Percentiles rank a stretch among this genome's conserved stretches.
These are phyloP conservation scores for Myocastor coypus DNA, from an alignment of 2,113 vertebrate species.

Conservation along the genomic window DNA sequence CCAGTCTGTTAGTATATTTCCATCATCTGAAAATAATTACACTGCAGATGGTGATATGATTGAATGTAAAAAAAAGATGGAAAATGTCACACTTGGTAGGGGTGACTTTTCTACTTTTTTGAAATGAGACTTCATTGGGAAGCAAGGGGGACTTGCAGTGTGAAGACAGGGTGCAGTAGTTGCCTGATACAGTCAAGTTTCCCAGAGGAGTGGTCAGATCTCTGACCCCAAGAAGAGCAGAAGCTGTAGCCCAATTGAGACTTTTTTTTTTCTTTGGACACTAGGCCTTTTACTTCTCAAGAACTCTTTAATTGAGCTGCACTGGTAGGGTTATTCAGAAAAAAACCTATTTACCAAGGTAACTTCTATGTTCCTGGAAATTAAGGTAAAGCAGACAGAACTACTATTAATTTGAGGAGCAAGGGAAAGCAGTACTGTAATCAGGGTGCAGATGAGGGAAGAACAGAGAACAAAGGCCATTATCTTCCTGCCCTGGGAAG, in stretches of 20 bases:
- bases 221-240: neutral
- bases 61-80: constrained; percentile 46
- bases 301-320: neutral
- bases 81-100: constrained; percentile 34
- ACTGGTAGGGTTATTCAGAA: neutral
- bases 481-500: constrained; percentile 44
- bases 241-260: neutral
- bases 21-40: constrained; percentile 66
- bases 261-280: neutral
- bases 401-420: neutral
- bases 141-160: neutral
- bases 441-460: neutral
- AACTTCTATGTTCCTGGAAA: constrained; percentile 43
- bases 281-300: neutral
- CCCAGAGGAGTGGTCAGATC: neutral
- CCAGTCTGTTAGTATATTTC: neutral
- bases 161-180: neutral
- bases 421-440: neutral
- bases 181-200: neutral
- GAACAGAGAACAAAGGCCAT: constrained; percentile 64
- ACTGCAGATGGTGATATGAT: neutral
- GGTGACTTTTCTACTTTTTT: constrained; percentile 7
- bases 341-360: neutral
- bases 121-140: neutral
- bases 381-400: constrained; percentile 12